A percentile compares a stretch with the other conserved stretches of the same genome.
Evolutionary conservation across 2,888 invertebrate genomes (phyloP).

Genomic region (Fragum fragum): DNA sequence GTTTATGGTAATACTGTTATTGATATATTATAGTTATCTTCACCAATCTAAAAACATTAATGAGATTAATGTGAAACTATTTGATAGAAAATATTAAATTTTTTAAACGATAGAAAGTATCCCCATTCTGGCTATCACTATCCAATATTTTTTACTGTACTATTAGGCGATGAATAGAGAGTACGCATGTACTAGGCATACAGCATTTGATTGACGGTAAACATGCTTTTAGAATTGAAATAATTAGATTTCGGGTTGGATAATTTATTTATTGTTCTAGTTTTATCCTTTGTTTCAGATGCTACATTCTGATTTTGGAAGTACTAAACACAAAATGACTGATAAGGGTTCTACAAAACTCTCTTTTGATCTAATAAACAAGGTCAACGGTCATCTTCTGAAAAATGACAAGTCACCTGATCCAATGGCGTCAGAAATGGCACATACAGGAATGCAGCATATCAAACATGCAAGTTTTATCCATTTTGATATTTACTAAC

Average conservation of each 20-base stretch:
- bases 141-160: no score
- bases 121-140: no score
- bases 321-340: neutral
- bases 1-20: no score
- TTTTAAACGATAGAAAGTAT: no score
- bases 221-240: neutral
- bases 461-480: neutral
- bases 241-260: neutral
- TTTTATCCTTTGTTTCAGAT: neutral
- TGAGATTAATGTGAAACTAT: no score
- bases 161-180: no score
- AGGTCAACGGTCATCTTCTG: neutral
- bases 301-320: neutral
- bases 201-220: neutral
- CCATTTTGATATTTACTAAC: no score
- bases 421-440: neutral
- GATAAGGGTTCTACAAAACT: neutral
- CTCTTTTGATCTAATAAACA: conserved; percentile 2
- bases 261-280: neutral
- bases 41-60: no score
- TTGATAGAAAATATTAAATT: no score
- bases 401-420: neutral
- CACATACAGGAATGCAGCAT: neutral
- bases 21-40: no score
- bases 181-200: no score